Conservation (phyloP, 2,797 vertebrate species). For the Oceanodroma leucorhoa region DNA sequence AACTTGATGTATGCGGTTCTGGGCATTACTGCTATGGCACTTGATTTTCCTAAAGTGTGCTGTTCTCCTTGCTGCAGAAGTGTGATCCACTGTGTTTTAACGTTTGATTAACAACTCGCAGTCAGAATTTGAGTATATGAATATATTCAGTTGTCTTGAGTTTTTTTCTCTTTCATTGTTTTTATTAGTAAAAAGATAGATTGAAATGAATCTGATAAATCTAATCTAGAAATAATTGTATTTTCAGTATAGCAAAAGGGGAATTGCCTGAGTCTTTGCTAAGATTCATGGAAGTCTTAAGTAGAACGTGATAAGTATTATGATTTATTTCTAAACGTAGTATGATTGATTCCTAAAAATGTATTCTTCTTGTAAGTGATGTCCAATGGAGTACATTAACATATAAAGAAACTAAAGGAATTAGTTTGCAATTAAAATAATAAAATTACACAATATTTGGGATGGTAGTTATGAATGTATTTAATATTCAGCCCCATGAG, state of each 20-base stretch:
- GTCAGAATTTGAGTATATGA: neutral
- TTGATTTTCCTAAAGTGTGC: neutral
- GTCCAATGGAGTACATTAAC: neutral
- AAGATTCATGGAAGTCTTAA: neutral
- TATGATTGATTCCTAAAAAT: neutral
- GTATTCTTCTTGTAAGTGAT: neutral
- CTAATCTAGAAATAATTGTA: neutral
- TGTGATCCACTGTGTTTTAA: neutral
- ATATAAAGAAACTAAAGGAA: neutral
- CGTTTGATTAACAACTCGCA: neutral
- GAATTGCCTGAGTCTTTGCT: neutral
- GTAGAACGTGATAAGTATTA: accelerated
- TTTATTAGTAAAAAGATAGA: neutral
- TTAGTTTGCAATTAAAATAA: slow-evolving; percentile 2
- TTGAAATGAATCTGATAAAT: neutral
- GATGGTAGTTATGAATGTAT: neutral
- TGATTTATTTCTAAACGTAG: neutral
- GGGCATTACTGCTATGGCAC: neutral
- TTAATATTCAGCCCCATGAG: neutral
- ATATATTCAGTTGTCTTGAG: neutral
- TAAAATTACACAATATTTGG: neutral
- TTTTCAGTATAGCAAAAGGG: neutral
- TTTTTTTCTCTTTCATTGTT: neutral
- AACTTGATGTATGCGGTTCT: neutral
- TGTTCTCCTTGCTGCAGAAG: neutral